Evolutionary conservation across 2,113 vertebrate species (phyloP).

Genomic region (Chlamydotis undulata): DNA sequence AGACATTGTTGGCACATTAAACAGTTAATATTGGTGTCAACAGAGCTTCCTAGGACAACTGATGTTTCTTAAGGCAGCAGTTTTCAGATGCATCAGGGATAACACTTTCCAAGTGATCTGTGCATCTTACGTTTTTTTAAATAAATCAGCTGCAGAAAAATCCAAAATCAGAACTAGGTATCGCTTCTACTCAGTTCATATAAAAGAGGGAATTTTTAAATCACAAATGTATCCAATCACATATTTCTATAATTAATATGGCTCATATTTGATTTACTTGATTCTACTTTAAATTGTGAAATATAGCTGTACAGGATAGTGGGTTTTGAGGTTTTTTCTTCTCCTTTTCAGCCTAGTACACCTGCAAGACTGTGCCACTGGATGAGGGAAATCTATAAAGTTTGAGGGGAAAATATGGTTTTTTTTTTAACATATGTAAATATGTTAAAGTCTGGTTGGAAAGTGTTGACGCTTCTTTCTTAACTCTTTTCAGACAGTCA

Average conservation of each 20-base stretch:
- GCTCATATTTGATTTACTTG: not conserved
- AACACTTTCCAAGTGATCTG: not conserved
- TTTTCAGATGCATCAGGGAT: not conserved
- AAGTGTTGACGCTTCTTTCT: not conserved
- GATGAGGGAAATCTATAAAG: not conserved
- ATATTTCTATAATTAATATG: not conserved
- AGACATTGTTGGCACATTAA: not conserved
- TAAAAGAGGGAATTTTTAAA: not conserved
- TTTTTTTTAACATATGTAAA: not conserved
- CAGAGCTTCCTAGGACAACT: not conserved
- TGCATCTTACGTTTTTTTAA: not conserved
- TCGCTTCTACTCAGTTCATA: not conserved
- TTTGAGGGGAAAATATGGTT: not conserved
- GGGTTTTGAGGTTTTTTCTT: not conserved
- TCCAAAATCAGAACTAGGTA: not conserved
- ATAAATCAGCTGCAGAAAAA: not conserved
- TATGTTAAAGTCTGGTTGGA: not conserved
- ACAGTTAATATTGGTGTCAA: not conserved
- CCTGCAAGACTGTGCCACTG: not conserved
- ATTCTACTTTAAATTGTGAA: not conserved
- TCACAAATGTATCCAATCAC: not conserved
- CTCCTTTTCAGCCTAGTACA: not conserved
- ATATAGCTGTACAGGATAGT: not conserved
- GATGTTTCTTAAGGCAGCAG: not conserved
- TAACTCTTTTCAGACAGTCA: constrained; percentile 54